phyloP scores from a whole-genome alignment of 1,140 invertebrate genomes.

The Pseudomyrmex sp. region DNA sequence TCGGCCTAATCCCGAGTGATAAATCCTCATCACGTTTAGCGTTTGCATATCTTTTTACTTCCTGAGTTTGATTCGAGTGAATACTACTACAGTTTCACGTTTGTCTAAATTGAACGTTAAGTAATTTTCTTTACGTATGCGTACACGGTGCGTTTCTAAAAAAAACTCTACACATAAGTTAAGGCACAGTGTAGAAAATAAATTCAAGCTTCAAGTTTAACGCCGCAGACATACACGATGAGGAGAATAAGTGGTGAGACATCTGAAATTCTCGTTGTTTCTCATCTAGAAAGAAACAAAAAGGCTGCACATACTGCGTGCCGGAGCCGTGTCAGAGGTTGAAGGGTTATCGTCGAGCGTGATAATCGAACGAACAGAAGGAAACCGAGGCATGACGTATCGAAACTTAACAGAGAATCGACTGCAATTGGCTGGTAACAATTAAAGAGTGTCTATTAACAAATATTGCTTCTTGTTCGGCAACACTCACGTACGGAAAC shows the following conservation, averaged over 20 bases:
- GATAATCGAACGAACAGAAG: constrained; percentile 59
- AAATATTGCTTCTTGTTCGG: constrained; percentile 18
- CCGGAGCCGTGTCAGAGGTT: constrained; percentile 30
- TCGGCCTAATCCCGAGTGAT: constrained; percentile 68
- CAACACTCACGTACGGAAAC: not conserved
- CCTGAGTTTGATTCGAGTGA: constrained; percentile 70
- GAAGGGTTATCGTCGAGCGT: constrained; percentile 56
- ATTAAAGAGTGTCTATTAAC: constrained; percentile 24
- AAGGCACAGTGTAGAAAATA: not conserved
- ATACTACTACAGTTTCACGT: constrained; percentile 60
- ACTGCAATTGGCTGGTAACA: constrained; percentile 7
- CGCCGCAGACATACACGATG: not conserved
- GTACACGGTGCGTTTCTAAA: not conserved
- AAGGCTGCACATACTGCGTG: constrained; percentile 16
- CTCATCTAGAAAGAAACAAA: constrained; percentile 33
- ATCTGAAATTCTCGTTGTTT: constrained; percentile 37
- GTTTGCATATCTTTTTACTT: constrained; percentile 59
- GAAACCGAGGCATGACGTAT: constrained; percentile 45
- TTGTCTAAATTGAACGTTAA: constrained; percentile 36
- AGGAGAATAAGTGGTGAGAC: constrained; percentile 42
- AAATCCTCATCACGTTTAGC: constrained; percentile 68
- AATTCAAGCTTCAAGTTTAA: not conserved
- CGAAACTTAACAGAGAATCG: constrained; percentile 33
- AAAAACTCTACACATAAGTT: not conserved
- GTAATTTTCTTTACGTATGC: not conserved